phyloP scores from a whole-genome alignment of 1,140 invertebrate genomes.

The Gonatopus flavifemur region DNA sequence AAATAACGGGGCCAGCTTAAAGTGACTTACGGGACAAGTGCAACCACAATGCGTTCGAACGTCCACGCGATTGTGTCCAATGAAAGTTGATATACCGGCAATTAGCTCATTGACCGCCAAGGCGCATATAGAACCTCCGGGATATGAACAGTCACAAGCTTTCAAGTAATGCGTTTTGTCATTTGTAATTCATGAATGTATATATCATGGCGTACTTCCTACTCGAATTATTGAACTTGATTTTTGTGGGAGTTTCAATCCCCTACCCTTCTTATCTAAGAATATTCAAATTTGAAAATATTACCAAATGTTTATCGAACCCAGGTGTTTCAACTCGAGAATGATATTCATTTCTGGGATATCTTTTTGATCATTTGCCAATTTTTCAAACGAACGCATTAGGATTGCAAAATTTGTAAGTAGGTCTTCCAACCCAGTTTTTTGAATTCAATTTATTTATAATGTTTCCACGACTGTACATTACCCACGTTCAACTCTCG shows the following conservation, averaged over 20 bases:
- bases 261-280: too few relatives aligned
- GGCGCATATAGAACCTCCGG: constrained; percentile 20
- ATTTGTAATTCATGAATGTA: too few relatives aligned
- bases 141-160: constrained; percentile 15
- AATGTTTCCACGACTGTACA: neutral
- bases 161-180: too few relatives aligned
- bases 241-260: too few relatives aligned
- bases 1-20: constrained; percentile 35
- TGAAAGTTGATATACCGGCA: constrained; percentile 49
- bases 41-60: constrained; percentile 39
- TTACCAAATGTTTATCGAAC: too few relatives aligned
- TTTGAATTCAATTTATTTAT: constrained; percentile 26
- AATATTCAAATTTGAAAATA: too few relatives aligned
- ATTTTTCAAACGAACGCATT: constrained; percentile 17
- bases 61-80: constrained; percentile 44
- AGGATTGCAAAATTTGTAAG: too few relatives aligned
- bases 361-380: constrained; percentile 27
- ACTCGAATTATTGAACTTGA: too few relatives aligned
- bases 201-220: too few relatives aligned
- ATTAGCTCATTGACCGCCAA: constrained; percentile 47
- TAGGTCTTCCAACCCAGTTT: constrained; percentile 19
- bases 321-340: neutral
- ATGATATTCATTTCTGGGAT: constrained; percentile 13
- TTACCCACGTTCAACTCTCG: neutral
- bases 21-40: constrained; percentile 32